Percentiles rank a stretch among this genome's conserved stretches.
Conservation (phyloP, 2,888 invertebrate species). For the Drosophila fungiperda region DNA sequence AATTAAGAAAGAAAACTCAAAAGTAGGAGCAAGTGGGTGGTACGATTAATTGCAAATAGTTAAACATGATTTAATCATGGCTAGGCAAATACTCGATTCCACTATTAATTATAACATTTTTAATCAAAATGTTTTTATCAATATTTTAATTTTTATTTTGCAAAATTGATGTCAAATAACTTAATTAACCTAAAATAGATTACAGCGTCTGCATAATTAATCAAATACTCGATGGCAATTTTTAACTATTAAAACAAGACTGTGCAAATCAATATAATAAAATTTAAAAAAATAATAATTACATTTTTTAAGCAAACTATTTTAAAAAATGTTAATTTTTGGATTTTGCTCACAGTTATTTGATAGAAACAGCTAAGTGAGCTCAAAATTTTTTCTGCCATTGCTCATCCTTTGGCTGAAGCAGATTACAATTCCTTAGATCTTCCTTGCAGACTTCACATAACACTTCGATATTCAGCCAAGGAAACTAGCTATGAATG, state of each 20-base stretch:
- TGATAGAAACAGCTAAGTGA: background rate
- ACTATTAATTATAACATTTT: background rate
- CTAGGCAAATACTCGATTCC: background rate
- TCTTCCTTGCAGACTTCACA: background rate
- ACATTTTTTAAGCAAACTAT: background rate
- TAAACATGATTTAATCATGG: background rate
- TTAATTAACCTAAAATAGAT: background rate
- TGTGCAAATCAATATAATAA: background rate
- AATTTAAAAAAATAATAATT: background rate
- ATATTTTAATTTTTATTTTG: background rate
- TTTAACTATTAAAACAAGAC: background rate
- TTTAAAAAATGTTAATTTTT: background rate
- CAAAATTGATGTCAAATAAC: background rate
- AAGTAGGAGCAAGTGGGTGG: slow-evolving; percentile 17
- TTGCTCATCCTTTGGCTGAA: background rate
- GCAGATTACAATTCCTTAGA: background rate
- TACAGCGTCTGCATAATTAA: fast-evolving
- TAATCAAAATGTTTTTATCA: background rate
- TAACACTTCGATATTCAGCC: background rate
- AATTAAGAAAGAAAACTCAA: slow-evolving; percentile 17
- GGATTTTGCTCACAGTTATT: background rate
- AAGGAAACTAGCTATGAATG: background rate
- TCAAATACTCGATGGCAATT: background rate
- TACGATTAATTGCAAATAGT: background rate
- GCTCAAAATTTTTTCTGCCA: background rate